Evolutionary conservation across 2,797 vertebrate species (phyloP).

Genomic region (Enteromius trimaculatus): DNA sequence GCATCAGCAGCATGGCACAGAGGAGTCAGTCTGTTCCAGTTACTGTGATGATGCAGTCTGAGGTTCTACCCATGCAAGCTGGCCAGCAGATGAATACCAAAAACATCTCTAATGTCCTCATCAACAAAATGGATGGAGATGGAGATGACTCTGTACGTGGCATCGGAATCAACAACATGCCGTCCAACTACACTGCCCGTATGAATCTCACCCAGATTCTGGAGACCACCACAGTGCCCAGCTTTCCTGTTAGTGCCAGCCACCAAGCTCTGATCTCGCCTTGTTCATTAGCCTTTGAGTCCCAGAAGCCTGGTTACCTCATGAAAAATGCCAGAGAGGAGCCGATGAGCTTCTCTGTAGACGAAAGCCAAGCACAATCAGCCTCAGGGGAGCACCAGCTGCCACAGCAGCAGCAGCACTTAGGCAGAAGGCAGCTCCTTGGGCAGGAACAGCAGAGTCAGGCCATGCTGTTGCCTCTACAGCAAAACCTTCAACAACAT

Average conservation of each 20-base stretch:
- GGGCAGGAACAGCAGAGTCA: slow-evolving; percentile 63
- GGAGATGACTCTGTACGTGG: slow-evolving; percentile 86
- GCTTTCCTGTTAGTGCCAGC: slow-evolving; percentile 83
- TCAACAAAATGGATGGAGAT: slow-evolving; percentile 92
- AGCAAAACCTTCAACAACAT: slow-evolving; percentile 64
- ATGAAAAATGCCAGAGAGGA: slow-evolving; percentile 86
- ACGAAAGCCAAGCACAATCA: slow-evolving; percentile 83
- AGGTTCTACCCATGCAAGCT: slow-evolving; percentile 80
- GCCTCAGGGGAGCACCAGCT: slow-evolving; percentile 78
- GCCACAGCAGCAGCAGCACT: slow-evolving; percentile 55
- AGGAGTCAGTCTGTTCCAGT: slow-evolving; percentile 97
- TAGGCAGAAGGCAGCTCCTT: slow-evolving; percentile 62
- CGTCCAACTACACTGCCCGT: slow-evolving; percentile 93
- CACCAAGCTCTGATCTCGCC: slow-evolving; percentile 83
- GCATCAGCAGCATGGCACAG: slow-evolving; percentile 89
- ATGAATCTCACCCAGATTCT: slow-evolving; percentile 99
- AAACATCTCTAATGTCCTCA: slow-evolving; percentile 89
- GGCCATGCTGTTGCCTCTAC: slow-evolving; percentile 60
- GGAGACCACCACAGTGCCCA: slow-evolving; percentile 80
- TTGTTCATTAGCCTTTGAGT: slow-evolving; percentile 84
- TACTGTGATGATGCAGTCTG: slow-evolving; percentile 98
- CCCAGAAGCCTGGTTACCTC: slow-evolving; percentile 91
- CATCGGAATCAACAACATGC: slow-evolving; percentile 89
- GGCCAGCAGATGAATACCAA: slow-evolving; percentile 83
- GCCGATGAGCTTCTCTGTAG: slow-evolving; percentile 84